Percentiles rank a stretch among this genome's conserved stretches.
Evolutionary conservation across 1,140 invertebrate species (phyloP).

Genomic region (Aculops lycopersici): DNA sequence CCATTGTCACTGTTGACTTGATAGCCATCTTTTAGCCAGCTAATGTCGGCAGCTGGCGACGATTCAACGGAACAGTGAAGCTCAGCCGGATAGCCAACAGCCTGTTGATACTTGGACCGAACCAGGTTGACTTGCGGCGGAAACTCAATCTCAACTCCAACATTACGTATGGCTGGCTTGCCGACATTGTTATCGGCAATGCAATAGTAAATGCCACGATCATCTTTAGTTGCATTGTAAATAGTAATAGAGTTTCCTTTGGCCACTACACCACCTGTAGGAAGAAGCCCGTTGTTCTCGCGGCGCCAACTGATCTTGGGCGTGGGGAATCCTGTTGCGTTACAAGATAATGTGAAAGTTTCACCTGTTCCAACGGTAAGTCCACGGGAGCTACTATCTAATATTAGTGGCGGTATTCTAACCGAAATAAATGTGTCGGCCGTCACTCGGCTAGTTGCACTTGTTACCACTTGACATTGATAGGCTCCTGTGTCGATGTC

Average conservation of each 20-base stretch:
- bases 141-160: conserved; percentile 50
- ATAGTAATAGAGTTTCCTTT: conserved; percentile 43
- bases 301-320: conserved; percentile 60
- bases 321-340: conserved; percentile 41
- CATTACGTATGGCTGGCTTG: conserved; percentile 42
- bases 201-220: conserved; percentile 67
- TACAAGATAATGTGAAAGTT: conserved; percentile 45
- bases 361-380: conserved; percentile 46
- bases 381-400: conserved; percentile 59
- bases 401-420: conserved; percentile 43
- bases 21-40: conserved; percentile 42
- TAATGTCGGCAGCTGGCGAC: conserved; percentile 47
- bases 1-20: conserved; percentile 44
- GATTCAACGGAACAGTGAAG: conserved; percentile 65
- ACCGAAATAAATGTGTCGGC: conserved; percentile 8
- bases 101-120: conserved; percentile 43
- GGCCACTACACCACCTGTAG: conserved; percentile 28
- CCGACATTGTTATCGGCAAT: conserved; percentile 53
- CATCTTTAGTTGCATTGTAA: conserved; percentile 32
- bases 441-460: conserved; percentile 28
- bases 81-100: conserved; percentile 65
- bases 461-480: conserved; percentile 48
- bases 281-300: conserved; percentile 64
- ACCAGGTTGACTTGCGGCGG: conserved; percentile 40
- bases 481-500: conserved; percentile 65